These are phyloP conservation scores for Tupaia tana DNA, from an alignment of 2,113 vertebrate genomes.

Conservation along the genomic window DNA sequence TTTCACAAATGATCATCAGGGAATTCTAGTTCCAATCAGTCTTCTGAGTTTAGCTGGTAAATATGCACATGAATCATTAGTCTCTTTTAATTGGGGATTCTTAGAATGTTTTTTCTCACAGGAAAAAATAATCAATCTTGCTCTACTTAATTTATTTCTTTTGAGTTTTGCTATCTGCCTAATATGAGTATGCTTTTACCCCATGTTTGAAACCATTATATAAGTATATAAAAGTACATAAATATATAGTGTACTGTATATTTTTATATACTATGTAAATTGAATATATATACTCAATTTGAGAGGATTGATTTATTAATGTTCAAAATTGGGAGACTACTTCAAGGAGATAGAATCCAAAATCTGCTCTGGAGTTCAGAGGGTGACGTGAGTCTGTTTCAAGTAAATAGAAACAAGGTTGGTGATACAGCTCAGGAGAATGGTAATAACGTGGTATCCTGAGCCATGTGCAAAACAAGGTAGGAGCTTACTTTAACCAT, in stretches of 20 bases:
- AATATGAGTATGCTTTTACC: neutral
- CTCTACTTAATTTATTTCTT: neutral
- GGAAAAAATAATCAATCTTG: neutral
- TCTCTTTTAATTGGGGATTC: neutral
- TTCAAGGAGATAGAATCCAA: neutral
- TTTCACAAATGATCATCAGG: neutral
- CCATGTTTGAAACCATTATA: neutral
- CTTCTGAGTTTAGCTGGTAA: neutral
- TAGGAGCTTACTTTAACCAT: constrained; percentile 25
- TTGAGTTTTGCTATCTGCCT: neutral
- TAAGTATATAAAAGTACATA: neutral
- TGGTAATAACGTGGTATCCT: neutral
- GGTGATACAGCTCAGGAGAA: neutral
- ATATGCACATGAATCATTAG: neutral
- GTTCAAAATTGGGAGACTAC: neutral
- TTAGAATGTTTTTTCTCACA: neutral
- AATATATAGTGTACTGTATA: no score
- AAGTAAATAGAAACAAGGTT: neutral
- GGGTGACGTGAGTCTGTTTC: neutral
- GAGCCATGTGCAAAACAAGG: neutral
- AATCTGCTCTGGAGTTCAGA: neutral
- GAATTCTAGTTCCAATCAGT: neutral
- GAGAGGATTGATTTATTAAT: neutral
- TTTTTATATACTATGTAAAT: neutral
- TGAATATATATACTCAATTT: neutral